These are phyloP conservation scores for Equus quagga DNA, from an alignment of 2,113 vertebrate genomes.

Conservation along the genomic window DNA sequence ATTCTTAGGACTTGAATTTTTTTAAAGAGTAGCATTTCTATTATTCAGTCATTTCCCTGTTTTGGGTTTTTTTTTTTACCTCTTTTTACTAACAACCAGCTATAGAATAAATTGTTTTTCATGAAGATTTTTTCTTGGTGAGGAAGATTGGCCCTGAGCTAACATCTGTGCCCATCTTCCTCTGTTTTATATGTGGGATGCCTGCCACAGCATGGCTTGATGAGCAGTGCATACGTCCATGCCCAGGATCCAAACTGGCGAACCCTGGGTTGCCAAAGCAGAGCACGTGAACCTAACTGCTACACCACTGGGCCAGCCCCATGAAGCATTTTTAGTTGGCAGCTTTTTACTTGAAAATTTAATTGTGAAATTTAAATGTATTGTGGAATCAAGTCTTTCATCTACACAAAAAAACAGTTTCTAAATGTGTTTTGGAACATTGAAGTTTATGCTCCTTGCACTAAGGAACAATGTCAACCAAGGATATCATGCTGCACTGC, in stretches of 20 bases:
- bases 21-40: neutral
- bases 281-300: too few species aligned
- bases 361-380: conserved; percentile 30
- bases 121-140: neutral
- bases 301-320: too few species aligned
- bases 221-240: too few species aligned
- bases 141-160: too few species aligned
- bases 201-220: too few species aligned
- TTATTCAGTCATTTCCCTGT: neutral
- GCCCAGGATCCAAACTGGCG: too few species aligned
- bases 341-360: conserved; percentile 5
- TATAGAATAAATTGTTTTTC: neutral
- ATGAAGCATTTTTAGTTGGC: neutral
- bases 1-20: neutral
- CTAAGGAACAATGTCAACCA: neutral
- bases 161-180: too few species aligned
- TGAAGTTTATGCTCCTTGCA: neutral
- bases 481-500: neutral
- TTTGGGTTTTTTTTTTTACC: neutral
- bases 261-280: too few species aligned
- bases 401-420: neutral
- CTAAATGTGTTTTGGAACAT: neutral
- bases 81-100: conserved; percentile 26
- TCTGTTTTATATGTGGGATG: too few species aligned
- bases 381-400: neutral